These are phyloP conservation scores for Cichlasoma orientale DNA, from an alignment of 2,797 vertebrate species.

Conservation along the genomic window DNA sequence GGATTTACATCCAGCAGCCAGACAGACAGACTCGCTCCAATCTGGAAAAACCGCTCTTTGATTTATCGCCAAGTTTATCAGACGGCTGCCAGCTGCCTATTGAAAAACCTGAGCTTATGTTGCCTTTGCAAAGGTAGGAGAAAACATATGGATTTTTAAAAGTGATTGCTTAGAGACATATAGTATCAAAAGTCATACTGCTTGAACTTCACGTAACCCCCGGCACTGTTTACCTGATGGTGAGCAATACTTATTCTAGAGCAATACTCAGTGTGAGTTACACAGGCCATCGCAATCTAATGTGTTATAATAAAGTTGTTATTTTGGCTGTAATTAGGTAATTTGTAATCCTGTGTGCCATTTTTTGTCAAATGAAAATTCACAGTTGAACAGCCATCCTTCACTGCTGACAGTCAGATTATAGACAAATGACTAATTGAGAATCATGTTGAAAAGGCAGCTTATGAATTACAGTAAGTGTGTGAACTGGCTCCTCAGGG, in stretches of 20 bases:
- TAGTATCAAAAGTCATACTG: too few relatives aligned
- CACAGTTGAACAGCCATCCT: not conserved
- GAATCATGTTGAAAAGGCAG: conserved; percentile 2
- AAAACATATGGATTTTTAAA: not conserved
- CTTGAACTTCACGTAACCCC: not conserved
- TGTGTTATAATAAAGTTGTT: not conserved
- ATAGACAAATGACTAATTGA: conserved; percentile 2
- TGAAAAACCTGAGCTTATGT: conserved; percentile 1
- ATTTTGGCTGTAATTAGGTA: not conserved
- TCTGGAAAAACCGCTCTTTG: conserved; percentile 46
- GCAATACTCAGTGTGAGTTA: not conserved
- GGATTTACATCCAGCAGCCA: conserved; percentile 47
- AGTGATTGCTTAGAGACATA: not conserved
- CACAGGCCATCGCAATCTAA: not conserved
- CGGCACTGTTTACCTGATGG: not conserved
- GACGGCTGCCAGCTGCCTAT: not conserved
- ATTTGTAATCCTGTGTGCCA: not conserved
- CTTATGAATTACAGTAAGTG: conserved; percentile 23
- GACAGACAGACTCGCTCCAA: conserved; percentile 33
- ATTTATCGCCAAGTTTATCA: conserved; percentile 44
- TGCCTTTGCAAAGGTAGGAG: not conserved
- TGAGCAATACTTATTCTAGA: not conserved
- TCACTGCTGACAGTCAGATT: not conserved
- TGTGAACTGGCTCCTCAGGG: conserved; percentile 33
- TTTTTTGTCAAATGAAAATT: not conserved